Conservation (phyloP, 2,113 vertebrate genomes). For the Orientallactaga bullata region DNA sequence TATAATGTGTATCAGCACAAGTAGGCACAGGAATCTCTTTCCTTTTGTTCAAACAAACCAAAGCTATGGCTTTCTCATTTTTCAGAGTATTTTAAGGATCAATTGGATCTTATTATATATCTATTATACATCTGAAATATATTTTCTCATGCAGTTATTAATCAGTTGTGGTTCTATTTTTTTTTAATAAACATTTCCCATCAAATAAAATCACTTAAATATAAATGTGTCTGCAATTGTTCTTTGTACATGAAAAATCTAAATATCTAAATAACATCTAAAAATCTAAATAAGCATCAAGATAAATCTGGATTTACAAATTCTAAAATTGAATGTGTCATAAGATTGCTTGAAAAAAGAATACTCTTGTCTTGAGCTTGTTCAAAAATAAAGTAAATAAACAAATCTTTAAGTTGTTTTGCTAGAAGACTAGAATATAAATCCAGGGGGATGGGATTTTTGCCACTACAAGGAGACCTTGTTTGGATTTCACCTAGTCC, state of each 20-base stretch:
- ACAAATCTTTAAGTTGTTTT: conserved; percentile 59
- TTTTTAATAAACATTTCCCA: neutral
- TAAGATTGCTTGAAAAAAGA: neutral
- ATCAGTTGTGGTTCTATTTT: neutral
- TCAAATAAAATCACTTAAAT: neutral
- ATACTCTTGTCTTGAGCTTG: neutral
- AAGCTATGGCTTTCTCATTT: neutral
- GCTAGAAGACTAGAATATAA: conserved; percentile 53
- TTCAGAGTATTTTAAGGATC: neutral
- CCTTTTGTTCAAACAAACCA: neutral
- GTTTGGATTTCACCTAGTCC: conserved; percentile 78
- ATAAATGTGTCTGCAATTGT: neutral
- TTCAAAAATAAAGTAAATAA: conserved; percentile 53
- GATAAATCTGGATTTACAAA: conserved; percentile 15
- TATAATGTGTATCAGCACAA: neutral
- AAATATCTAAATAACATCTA: neutral
- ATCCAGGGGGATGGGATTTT: conserved; percentile 41
- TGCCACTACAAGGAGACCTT: conserved; percentile 62
- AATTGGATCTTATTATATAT: neutral
- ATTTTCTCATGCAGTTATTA: neutral
- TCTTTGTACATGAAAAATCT: neutral
- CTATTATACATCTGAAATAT: neutral
- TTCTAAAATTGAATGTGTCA: conserved; percentile 22
- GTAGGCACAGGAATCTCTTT: neutral
- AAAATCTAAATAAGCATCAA: neutral